Conservation (phyloP, 2,888 invertebrate genomes). For the Andrena haemorrhoa region DNA sequence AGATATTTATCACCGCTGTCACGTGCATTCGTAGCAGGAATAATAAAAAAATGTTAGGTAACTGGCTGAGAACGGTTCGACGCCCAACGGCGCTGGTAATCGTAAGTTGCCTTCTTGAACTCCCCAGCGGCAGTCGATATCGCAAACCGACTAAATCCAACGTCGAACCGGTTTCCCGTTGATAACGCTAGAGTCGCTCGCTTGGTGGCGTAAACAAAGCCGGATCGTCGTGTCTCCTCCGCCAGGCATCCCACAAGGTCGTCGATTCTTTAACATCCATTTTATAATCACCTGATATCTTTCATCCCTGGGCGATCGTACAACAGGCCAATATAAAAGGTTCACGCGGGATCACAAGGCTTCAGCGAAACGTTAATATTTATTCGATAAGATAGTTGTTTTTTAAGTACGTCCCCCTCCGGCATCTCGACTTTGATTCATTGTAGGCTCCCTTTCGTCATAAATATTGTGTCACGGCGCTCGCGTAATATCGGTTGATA, state of each 20-base stretch:
- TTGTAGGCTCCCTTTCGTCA: neutral
- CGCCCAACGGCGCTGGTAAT: constrained; percentile 68
- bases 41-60: constrained; percentile 45
- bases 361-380: neutral
- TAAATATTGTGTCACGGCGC: neutral
- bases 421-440: constrained; percentile 4
- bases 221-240: constrained; percentile 39
- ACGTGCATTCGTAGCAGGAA: constrained; percentile 45
- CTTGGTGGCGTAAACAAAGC: constrained; percentile 78
- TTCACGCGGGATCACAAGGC: neutral
- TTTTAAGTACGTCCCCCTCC: neutral
- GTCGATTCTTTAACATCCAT: constrained; percentile 38
- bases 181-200: constrained; percentile 71
- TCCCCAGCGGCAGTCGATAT: constrained; percentile 77
- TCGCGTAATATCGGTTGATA: constrained; percentile 26
- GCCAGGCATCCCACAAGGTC: constrained; percentile 50
- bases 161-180: constrained; percentile 76
- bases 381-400: neutral
- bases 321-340: neutral
- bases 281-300: constrained; percentile 42
- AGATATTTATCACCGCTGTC: constrained; percentile 54
- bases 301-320: constrained; percentile 9
- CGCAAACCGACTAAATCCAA: constrained; percentile 79
- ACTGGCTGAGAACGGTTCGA: constrained; percentile 60
- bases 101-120: constrained; percentile 79